Conservation (phyloP, 2,113 vertebrate species). For the Alligator mississippiensis region DNA sequence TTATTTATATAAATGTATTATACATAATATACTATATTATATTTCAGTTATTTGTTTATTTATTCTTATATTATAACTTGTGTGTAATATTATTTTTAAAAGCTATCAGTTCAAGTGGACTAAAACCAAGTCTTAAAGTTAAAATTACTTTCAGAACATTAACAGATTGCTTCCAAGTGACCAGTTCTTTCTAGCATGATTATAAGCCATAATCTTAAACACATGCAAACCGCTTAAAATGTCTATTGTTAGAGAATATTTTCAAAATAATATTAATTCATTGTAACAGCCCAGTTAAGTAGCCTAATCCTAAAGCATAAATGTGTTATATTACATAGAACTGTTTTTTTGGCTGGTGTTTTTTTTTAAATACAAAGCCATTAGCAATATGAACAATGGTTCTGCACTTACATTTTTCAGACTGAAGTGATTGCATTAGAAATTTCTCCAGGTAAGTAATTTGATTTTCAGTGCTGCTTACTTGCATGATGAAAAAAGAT, state of each 20-base stretch:
- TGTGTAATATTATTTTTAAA: neutral
- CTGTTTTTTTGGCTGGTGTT: neutral
- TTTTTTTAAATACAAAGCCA: neutral
- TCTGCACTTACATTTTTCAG: neutral
- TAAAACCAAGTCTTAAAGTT: neutral
- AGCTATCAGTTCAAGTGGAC: neutral
- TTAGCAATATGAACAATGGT: neutral
- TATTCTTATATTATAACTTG: neutral
- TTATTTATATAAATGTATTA: too few species aligned
- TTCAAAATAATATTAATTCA: constrained; percentile 15
- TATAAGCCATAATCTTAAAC: neutral
- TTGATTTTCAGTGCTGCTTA: constrained; percentile 54
- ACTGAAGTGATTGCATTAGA: constrained; percentile 8
- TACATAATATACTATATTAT: too few species aligned
- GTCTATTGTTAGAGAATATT: neutral
- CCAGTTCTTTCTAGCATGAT: neutral
- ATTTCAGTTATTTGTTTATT: neutral
- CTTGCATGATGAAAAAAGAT: constrained; percentile 26
- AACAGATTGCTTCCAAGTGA: neutral
- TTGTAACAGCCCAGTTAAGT: neutral
- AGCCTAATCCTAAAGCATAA: neutral
- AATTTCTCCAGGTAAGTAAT: neutral
- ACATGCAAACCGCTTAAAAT: constrained; percentile 1
- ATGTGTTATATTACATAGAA: neutral
- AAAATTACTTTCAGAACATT: neutral